phyloP scores from a whole-genome alignment of 1,140 invertebrate genomes.

The Epicauta chinensis region DNA sequence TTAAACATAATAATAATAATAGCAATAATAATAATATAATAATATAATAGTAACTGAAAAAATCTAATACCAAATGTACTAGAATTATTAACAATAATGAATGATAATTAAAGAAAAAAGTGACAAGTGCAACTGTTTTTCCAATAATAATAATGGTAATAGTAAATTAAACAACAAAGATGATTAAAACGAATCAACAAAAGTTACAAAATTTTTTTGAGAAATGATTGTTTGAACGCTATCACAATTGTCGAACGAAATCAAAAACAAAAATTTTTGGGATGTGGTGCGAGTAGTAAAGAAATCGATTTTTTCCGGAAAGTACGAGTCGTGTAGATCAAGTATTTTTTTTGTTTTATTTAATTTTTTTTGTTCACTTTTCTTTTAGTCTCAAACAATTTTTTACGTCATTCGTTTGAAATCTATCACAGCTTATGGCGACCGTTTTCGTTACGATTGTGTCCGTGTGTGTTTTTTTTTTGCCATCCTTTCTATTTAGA shows the following conservation, averaged over 20 bases:
- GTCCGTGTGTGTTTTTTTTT: too few relatives aligned
- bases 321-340: background rate
- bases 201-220: too few relatives aligned
- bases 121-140: too few relatives aligned
- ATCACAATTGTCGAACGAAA: background rate
- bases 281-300: too few relatives aligned
- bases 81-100: too few relatives aligned
- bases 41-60: constrained; percentile 3
- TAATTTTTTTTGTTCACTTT: background rate
- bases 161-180: too few relatives aligned
- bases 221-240: constrained; percentile 16
- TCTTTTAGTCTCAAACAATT: constrained; percentile 7
- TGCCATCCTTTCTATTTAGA: too few relatives aligned
- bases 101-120: too few relatives aligned
- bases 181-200: too few relatives aligned
- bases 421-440: constrained; percentile 15
- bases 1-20: background rate
- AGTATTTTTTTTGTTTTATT: background rate
- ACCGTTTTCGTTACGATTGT: background rate
- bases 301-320: background rate
- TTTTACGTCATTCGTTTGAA: constrained; percentile 20
- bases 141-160: too few relatives aligned
- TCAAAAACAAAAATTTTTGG: too few relatives aligned
- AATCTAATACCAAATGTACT: background rate
- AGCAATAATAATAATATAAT: background rate